phyloP scores from a whole-genome alignment of 2,888 invertebrate genomes.

The Flabesymbios commensalis region DNA sequence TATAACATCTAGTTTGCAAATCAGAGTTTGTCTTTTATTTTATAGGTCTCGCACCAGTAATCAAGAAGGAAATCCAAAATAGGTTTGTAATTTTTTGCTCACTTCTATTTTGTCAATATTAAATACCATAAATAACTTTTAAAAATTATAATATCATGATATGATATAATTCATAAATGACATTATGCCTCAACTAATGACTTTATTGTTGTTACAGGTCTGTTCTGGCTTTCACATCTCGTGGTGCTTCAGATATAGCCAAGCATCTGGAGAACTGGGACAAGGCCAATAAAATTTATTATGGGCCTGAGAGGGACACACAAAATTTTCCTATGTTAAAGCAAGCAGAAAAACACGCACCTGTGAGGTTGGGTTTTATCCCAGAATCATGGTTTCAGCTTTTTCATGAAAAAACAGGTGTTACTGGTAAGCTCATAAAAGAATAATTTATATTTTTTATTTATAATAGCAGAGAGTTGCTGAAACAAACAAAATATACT shows the following conservation, averaged over 20 bases:
- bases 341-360: constrained; percentile 72
- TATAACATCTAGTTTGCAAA: no score
- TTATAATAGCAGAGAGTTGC: no score
- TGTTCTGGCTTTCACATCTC: background rate
- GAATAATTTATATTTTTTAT: no score
- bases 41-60: no score
- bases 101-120: no score
- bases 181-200: background rate
- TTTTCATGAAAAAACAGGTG: constrained; percentile 91
- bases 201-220: background rate
- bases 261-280: constrained; percentile 38
- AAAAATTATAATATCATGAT: no score
- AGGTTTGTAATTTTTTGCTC: no score
- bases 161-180: no score
- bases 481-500: no score
- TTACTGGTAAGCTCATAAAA: constrained; percentile 70
- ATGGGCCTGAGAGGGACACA: constrained; percentile 71
- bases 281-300: constrained; percentile 52
- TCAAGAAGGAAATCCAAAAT: no score
- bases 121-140: no score
- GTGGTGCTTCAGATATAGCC: background rate
- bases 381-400: constrained; percentile 96
- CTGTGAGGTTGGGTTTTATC: constrained; percentile 83
- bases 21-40: no score
- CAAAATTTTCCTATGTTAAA: constrained; percentile 76